Conservation (phyloP, 2,888 invertebrate genomes). For the Tenthredo scrophulariae region DNA sequence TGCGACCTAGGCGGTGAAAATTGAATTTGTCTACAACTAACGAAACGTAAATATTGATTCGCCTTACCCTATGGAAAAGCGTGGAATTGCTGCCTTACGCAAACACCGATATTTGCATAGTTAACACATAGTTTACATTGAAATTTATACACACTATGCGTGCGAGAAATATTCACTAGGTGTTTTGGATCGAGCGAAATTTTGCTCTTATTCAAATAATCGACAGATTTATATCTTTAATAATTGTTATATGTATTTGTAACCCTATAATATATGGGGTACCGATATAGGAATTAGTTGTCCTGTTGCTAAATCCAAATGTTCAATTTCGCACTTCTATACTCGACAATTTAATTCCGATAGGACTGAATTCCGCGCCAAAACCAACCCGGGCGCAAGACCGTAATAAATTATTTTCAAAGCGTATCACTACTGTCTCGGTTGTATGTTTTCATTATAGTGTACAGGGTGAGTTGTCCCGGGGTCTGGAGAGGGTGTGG, state of each 20-base stretch:
- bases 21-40: slow-evolving; percentile 37
- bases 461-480: background rate
- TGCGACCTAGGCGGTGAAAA: background rate
- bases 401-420: background rate
- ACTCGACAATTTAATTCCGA: background rate
- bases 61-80: background rate
- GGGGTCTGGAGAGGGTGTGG: too few species aligned
- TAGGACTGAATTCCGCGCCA: background rate
- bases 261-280: background rate
- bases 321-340: background rate
- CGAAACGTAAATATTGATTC: slow-evolving; percentile 46
- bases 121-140: slow-evolving; percentile 41
- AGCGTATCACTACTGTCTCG: background rate
- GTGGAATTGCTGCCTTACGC: slow-evolving; percentile 4
- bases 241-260: background rate
- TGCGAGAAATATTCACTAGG: background rate
- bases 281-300: background rate
- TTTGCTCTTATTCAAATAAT: background rate
- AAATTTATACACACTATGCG: background rate
- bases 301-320: background rate
- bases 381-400: background rate
- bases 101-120: slow-evolving; percentile 40
- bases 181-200: background rate
- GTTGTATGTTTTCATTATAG: background rate
- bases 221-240: background rate